Percentiles rank a stretch among this genome's conserved stretches.
phyloP scores from a whole-genome alignment of 2,797 vertebrate genomes.

The Vespertilio murinus region DNA sequence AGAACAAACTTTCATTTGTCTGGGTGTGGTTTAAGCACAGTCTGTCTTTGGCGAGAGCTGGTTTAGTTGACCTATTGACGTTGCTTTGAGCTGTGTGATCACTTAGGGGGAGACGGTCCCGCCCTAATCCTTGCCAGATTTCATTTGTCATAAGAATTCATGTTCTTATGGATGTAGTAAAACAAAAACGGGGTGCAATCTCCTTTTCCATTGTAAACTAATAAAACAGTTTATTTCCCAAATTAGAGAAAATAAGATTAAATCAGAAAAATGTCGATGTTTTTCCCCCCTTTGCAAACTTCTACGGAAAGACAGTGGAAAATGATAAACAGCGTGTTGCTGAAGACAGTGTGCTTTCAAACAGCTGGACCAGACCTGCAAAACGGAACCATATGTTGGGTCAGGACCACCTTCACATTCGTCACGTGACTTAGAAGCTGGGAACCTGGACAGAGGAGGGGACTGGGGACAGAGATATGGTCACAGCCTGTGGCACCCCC shows the following conservation, averaged over 20 bases:
- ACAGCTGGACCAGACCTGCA: not conserved
- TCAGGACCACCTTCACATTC: not conserved
- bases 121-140: slow-evolving; percentile 49
- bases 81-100: not conserved
- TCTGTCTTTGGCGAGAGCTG: not conserved
- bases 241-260: slow-evolving; percentile 38
- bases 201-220: slow-evolving; percentile 40
- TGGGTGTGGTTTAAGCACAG: slow-evolving; percentile 46
- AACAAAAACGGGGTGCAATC: slow-evolving; percentile 9
- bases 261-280: not conserved
- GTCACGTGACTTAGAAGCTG: not conserved
- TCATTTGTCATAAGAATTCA: slow-evolving; percentile 32
- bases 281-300: not conserved
- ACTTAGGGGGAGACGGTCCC: slow-evolving; percentile 37
- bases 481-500: not conserved
- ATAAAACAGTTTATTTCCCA: slow-evolving; percentile 49
- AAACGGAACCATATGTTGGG: not conserved
- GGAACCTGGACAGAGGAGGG: not conserved
- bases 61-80: not conserved
- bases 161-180: not conserved
- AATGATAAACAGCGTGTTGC: not conserved
- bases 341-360: slow-evolving; percentile 8
- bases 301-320: slow-evolving; percentile 8
- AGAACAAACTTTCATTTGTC: slow-evolving; percentile 57
- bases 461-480: not conserved